These are phyloP conservation scores for Myotis myotis DNA, from an alignment of 2,797 vertebrate species.

Conservation along the genomic window DNA sequence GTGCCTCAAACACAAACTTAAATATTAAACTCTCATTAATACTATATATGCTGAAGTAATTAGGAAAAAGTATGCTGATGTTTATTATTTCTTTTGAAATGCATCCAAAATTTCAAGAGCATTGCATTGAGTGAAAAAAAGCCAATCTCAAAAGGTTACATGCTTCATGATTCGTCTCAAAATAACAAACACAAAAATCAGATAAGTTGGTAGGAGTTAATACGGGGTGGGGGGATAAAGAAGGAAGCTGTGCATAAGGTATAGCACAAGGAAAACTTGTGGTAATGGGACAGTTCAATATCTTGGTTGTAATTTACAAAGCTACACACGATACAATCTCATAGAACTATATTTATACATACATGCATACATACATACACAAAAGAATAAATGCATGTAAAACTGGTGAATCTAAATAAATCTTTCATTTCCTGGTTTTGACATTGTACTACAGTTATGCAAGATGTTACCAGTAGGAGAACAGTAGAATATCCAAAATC, in stretches of 20 bases:
- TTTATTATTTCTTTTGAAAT: conserved; percentile 34
- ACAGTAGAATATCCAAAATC: neutral
- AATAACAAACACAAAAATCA: conserved; percentile 33
- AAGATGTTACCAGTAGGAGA: neutral
- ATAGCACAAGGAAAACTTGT: neutral
- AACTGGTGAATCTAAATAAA: conserved; percentile 45
- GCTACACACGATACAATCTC: neutral
- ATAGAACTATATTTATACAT: neutral
- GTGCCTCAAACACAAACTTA: conserved; percentile 23
- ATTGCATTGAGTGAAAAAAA: conserved; percentile 31
- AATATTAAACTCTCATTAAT: neutral
- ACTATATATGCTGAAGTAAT: conserved; percentile 15
- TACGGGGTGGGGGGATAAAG: neutral
- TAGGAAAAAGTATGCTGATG: neutral
- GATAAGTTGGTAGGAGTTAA: neutral
- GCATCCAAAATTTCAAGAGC: conserved; percentile 10
- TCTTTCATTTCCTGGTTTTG: conserved; percentile 6
- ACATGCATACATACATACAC: neutral
- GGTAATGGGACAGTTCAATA: neutral
- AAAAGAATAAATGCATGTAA: neutral
- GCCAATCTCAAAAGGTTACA: neutral
- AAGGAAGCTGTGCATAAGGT: neutral
- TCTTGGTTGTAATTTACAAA: conserved; percentile 3
- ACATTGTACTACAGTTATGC: neutral
- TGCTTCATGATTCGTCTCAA: conserved; percentile 32